Percentiles rank a stretch among this genome's conserved stretches.
Evolutionary conservation across 1,140 invertebrate species (phyloP).

Genomic region (Hirudo medicinalis): DNA sequence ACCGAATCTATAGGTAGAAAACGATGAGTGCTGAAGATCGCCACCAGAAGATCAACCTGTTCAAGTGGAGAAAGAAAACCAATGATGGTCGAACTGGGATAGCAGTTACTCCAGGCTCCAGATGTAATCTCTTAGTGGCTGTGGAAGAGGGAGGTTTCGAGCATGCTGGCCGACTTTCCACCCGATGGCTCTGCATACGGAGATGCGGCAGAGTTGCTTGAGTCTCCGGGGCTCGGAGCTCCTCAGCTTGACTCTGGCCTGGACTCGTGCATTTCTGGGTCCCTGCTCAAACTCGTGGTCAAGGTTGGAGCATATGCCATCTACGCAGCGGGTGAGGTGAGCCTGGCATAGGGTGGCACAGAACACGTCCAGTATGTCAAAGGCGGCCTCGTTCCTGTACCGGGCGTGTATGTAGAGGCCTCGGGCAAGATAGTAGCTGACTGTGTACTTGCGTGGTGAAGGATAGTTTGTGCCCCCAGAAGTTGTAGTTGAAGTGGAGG

Average conservation of each 20-base stretch:
- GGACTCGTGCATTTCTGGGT: constrained; percentile 15
- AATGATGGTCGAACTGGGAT: too few relatives aligned
- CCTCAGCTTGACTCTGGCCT: constrained; percentile 7
- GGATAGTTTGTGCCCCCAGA: neutral
- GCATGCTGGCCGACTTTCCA: constrained; percentile 20
- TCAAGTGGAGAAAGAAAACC: too few relatives aligned
- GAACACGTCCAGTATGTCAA: constrained; percentile 24
- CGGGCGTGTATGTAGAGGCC: constrained; percentile 24
- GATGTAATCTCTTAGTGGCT: constrained; percentile 20
- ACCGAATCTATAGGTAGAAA: too few relatives aligned
- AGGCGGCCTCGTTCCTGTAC: constrained; percentile 21
- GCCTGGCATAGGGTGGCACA: constrained; percentile 20
- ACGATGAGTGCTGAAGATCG: too few relatives aligned
- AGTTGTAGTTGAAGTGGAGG: neutral
- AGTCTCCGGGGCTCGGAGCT: constrained; percentile 19
- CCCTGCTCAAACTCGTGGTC: constrained; percentile 23
- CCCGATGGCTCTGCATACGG: constrained; percentile 20
- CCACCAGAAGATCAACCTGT: too few relatives aligned
- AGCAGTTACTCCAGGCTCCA: constrained; percentile 14
- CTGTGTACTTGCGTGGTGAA: constrained; percentile 14
- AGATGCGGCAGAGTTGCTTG: constrained; percentile 20
- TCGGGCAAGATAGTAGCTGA: constrained; percentile 22
- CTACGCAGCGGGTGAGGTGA: constrained; percentile 11
- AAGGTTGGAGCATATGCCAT: constrained; percentile 20
- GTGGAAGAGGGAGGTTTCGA: constrained; percentile 18